Evolutionary conservation across 2,888 invertebrate species (phyloP).

Genomic region (Willowsia nigromaculata): DNA sequence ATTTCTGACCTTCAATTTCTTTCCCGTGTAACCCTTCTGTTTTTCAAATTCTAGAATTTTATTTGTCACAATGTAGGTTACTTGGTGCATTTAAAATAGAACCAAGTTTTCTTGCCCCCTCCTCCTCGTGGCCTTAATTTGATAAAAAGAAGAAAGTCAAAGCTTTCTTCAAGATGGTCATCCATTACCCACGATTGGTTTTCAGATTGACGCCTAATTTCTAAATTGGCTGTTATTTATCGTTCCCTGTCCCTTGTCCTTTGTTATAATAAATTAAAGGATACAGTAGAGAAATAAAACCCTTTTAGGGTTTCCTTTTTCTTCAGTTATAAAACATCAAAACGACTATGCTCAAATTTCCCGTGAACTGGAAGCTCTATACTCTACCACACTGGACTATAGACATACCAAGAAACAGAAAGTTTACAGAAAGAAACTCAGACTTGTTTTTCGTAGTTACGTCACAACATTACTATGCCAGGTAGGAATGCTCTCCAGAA

Average conservation of each 20-base stretch:
- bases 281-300: not conserved
- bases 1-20: no score
- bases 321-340: not conserved
- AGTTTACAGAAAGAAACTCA: no score
- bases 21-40: no score
- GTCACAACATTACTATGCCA: no score
- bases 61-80: no score
- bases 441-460: no score
- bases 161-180: not conserved
- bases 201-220: conserved; percentile 61
- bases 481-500: no score
- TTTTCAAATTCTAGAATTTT: no score
- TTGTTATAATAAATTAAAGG: not conserved
- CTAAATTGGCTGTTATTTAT: conserved; percentile 57
- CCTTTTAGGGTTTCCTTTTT: not conserved
- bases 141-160: not conserved
- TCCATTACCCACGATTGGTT: conserved; percentile 59
- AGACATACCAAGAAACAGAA: no score
- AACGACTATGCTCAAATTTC: not conserved
- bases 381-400: no score
- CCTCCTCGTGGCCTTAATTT: not conserved
- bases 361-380: not conserved
- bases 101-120: not conserved
- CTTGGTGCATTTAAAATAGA: not conserved
- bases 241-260: not conserved